Evolutionary conservation across 2,113 vertebrate genomes (phyloP).

Genomic region (Lanius collurio): DNA sequence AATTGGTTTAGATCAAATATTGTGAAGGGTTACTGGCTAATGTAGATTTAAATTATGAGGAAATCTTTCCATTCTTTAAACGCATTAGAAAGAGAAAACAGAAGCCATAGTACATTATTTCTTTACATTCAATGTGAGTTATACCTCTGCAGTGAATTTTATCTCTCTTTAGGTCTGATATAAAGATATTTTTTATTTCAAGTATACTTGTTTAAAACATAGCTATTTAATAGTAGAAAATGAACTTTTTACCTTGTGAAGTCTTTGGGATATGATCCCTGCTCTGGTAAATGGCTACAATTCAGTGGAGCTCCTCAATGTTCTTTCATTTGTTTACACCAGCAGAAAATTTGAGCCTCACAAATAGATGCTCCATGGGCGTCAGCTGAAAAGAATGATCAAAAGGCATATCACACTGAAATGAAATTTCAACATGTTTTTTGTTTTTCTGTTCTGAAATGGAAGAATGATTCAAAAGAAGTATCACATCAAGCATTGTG

Average conservation of each 20-base stretch:
- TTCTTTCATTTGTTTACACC: not conserved
- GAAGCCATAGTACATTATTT: not conserved
- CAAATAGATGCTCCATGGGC: not conserved
- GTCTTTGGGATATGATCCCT: not conserved
- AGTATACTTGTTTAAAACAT: not conserved
- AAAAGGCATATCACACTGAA: not conserved
- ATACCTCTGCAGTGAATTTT: not conserved
- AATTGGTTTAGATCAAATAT: not conserved
- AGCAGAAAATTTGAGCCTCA: not conserved
- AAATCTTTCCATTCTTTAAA: not conserved
- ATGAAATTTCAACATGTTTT: not conserved
- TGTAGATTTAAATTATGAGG: not conserved
- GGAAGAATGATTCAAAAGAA: not conserved
- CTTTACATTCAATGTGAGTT: not conserved
- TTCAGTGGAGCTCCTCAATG: not conserved
- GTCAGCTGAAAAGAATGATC: not conserved
- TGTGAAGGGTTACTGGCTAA: not conserved
- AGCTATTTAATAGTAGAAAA: not conserved
- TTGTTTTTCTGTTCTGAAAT: not conserved
- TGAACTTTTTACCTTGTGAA: not conserved
- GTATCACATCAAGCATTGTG: not conserved
- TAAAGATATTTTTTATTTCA: not conserved
- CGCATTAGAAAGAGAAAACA: not conserved
- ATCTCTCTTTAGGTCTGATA: not conserved
- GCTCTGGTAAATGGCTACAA: not conserved